Evolutionary conservation across 2,113 vertebrate genomes (phyloP).

Genomic region (Cromileptes altivelis): DNA sequence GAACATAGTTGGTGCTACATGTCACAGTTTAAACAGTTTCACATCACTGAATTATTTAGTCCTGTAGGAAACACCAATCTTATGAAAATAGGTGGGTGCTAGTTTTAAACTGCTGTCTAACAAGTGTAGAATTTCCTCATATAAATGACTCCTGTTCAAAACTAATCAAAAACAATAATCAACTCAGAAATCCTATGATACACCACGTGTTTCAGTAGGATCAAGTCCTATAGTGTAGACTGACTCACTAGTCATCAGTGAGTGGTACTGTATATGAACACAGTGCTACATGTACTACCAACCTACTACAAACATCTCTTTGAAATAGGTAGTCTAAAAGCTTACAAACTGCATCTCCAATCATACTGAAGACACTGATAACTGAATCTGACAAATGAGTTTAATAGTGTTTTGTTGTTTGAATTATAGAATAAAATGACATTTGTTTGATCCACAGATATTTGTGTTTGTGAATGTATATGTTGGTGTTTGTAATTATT

Average conservation of each 20-base stretch:
- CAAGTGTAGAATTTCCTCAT: background rate
- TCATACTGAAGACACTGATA: conserved; percentile 2
- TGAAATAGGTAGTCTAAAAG: background rate
- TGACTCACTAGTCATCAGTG: background rate
- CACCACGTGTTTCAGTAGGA: background rate
- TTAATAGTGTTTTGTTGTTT: conserved; percentile 13
- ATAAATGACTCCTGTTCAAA: background rate
- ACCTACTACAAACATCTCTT: background rate
- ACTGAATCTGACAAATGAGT: background rate
- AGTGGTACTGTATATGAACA: background rate
- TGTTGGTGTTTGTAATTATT: conserved; percentile 39
- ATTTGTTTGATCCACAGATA: conserved; percentile 16
- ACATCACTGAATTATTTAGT: background rate
- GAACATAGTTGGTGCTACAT: background rate
- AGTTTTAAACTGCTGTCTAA: background rate
- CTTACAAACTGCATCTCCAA: conserved; percentile 67
- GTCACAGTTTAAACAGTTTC: background rate
- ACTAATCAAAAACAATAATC: background rate
- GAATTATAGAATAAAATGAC: conserved; percentile 25
- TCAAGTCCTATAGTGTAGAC: background rate
- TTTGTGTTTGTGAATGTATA: conserved; percentile 51
- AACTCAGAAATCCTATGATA: background rate
- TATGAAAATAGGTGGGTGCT: background rate
- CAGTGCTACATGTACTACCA: conserved; percentile 16
- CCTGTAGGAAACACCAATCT: background rate